Base-by-base conservation (phyloP, 2,888 invertebrate species). In the Penaeus monodon region DNA sequence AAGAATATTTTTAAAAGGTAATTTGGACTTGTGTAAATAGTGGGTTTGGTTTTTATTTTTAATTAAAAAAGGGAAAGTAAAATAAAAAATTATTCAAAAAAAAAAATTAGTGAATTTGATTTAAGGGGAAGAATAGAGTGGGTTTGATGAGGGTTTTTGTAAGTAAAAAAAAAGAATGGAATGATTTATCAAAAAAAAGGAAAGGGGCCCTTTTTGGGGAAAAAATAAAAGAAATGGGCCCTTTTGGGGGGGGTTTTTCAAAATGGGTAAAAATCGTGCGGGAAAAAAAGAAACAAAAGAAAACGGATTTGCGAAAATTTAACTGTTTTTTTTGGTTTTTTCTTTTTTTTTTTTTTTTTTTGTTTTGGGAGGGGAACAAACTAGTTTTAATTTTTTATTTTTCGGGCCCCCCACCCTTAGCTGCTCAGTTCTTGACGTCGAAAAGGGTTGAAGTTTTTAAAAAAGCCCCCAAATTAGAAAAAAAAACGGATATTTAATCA, bases 401-500 rank as follows among this genome's bases (percentile, higher is more conserved):
- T 24, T 82, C 82, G 74, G 82, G 63, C n/a, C 49, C 82, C 74
- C 82, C 82, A 82, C 73, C 73, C 49, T 44, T 22, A 14, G 29
- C 57, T 77, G 57, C 57, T 20, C 77, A 57, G 57, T 57, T 77
- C 38, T 29, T 33, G 17, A 57, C 57, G 57, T 57, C 2, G 14
- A 57, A 4, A 57, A 57, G 57, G 17, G 44, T 57, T 57, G 10
- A 57, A 17, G 44, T 4, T 17, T 2, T 17, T n/a, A n/a, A 17
- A 14, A 2, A 57, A 17, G 57, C 17, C 57, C 14, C 57, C 14
- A n/a, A n/a, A 57, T 20, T 14, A 57, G 57, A 57, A 20, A 57
- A n/a, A n/a, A 44, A 0, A 14, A 17, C 17, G 3, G 14, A 57
- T 20, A 57, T 20, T 14, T 57, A 57, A 17, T 17, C 57, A 14